Percentiles rank a stretch among this genome's conserved stretches.
Evolutionary conservation across 2,113 vertebrate species (phyloP).

Genomic region (Chroicocephalus ridibundus): DNA sequence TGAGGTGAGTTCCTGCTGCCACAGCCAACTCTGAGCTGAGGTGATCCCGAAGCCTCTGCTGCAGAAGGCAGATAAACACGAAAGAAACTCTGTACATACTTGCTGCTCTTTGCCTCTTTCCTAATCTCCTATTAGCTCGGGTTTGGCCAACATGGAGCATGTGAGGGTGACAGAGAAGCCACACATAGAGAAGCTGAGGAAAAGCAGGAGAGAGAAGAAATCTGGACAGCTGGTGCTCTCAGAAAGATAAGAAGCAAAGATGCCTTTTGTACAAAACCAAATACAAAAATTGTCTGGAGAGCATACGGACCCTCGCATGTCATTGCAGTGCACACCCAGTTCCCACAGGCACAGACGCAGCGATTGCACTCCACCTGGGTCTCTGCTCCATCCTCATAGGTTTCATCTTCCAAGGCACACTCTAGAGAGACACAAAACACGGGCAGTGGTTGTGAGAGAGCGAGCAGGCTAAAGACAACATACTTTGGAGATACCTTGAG

Average conservation of each 20-base stretch:
- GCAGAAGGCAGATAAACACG: background rate
- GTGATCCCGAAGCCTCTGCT: background rate
- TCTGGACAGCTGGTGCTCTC: background rate
- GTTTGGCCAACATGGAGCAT: background rate
- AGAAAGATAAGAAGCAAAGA: background rate
- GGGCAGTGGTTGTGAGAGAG: background rate
- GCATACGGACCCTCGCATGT: slow-evolving; percentile 84
- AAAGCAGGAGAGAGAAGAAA: background rate
- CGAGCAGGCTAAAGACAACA: background rate
- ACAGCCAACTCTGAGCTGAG: background rate
- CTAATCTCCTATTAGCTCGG: background rate
- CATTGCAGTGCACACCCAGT: slow-evolving; percentile 99
- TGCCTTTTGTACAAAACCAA: background rate
- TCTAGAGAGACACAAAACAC: slow-evolving; percentile 72
- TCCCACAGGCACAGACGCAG: slow-evolving; percentile 96
- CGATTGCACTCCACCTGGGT: slow-evolving; percentile 97
- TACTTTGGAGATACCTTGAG: background rate
- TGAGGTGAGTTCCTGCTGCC: background rate
- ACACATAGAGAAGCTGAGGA: background rate
- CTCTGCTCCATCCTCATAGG: slow-evolving; percentile 91
- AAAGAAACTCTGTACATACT: background rate
- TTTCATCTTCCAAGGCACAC: slow-evolving; percentile 96
- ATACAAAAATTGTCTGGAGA: background rate
- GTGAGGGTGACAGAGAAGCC: background rate
- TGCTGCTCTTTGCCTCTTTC: background rate